Percentiles rank a stretch among this genome's conserved stretches.
phyloP scores from a whole-genome alignment of 2,888 invertebrate genomes.

The Aporophyla lueneburgensis region DNA sequence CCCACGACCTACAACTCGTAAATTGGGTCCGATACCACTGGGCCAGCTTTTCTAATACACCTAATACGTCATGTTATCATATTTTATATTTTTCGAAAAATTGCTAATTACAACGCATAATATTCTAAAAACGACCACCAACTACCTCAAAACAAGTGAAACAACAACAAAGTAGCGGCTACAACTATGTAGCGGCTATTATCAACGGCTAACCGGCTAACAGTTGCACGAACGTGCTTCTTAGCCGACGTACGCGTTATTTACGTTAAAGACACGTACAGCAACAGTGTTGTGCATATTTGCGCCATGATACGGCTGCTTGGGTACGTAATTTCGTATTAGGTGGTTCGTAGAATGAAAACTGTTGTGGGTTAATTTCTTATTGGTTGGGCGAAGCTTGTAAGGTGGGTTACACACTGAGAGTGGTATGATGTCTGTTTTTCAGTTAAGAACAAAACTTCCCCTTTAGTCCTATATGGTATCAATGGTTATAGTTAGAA shows the following conservation, averaged over 20 bases:
- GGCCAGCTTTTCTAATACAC: too few relatives aligned
- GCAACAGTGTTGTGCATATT: constrained; percentile 52
- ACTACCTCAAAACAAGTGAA: constrained; percentile 20
- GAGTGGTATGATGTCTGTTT: too few relatives aligned
- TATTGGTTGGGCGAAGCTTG: constrained; percentile 1
- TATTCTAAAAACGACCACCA: not conserved
- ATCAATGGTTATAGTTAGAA: too few relatives aligned
- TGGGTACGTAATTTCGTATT: constrained; percentile 44
- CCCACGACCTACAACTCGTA: too few relatives aligned
- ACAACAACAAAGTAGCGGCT: constrained; percentile 41
- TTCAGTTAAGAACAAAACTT: too few relatives aligned
- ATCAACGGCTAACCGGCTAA: constrained; percentile 38
- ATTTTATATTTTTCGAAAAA: not conserved
- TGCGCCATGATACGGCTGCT: constrained; percentile 38
- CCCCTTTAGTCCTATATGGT: too few relatives aligned
- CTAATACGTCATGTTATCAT: too few relatives aligned
- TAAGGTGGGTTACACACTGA: constrained; percentile 7
- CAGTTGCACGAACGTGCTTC: constrained; percentile 51
- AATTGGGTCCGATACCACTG: too few relatives aligned
- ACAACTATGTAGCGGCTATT: constrained; percentile 55
- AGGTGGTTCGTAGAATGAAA: constrained; percentile 42
- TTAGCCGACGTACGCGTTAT: constrained; percentile 27
- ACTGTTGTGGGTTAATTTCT: constrained; percentile 39
- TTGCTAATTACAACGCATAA: too few relatives aligned
- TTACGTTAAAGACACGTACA: constrained; percentile 55